Base-by-base conservation (phyloP, 2,113 vertebrate species). In the Benitochromis conjunctus region DNA sequence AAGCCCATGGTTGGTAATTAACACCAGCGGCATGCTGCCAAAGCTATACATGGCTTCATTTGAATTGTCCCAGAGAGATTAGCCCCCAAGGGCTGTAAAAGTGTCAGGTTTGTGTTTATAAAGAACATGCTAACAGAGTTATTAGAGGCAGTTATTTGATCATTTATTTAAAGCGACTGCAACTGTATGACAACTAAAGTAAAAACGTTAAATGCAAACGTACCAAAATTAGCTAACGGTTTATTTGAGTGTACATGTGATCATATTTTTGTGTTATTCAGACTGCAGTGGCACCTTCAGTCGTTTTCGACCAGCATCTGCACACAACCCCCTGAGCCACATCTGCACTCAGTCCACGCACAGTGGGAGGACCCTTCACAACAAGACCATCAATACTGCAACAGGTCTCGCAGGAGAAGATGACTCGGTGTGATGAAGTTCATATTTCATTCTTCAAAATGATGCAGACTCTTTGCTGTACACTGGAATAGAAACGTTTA, bases 381-480 rank as follows among this genome's bases (percentile, higher is more conserved):
- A 41, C 31, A 41, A 41, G 58, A 82, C 29, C 31, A 54, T 18
- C 18, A 66, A 2, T 66, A 69, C 13, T 54, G 80, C 60, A 55
- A 0, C 7, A 16, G 36, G 12, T 43, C 7, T 14, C 7, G 2
- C 64, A 41, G n/a, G 43, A 69, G 64, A 0, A 54, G 13, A 54
- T 66, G 80, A 64, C 26, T 54, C 58, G 24, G 58, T 66, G 80
- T 80, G 78, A 80, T 58, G 78, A 80, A 78, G 76, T 21, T 38
- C 29, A 36, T 38, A 24, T 69, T 69, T 69, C 38, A 9, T 43
- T 69, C n/a, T 81, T 66, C 80, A 81, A 81, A 81, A 58, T 5
- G 76, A 87, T 31, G 2, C 18, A 1, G 53, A 58, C 10, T n/a
- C 80, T 71, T 79, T 80, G 53, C n/a, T 58, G 38, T 24, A 53